Evolutionary conservation across 2,888 invertebrate species (phyloP), one percentile per base, ranked within the genome.

Genomic region (Zelleria hepariella): DNA sequence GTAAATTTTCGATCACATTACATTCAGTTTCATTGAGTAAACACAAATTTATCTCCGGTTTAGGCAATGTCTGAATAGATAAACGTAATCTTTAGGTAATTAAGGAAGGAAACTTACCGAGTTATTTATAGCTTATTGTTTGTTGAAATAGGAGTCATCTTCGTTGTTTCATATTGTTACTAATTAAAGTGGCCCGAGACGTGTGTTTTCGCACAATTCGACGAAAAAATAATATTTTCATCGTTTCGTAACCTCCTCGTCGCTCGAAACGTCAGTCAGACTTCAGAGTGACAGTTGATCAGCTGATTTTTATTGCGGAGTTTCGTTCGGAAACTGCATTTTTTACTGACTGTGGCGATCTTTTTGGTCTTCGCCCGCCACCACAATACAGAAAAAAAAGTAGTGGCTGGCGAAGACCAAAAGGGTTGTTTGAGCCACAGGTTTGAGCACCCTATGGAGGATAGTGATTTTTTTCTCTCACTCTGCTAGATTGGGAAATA

Each of bases 91-190:
- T 26, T 5, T n/a, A 24, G 8, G 25, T 5, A 54, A 25, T 4
- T 25, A 54, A 25, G 1, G 18, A 15, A 24, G 25, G 26, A 7
- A 24, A 25, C 54, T 54, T 54, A 54, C 54, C 25, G 25, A 23
- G 51, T 23, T 51, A 7, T 23, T 21, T 20, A 51, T 25, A 18
- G 6, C 7, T 26, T 15, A 18, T 54, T 10, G 24, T 18, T 15
- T 25, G 5, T n/a, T 54, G 18, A 54, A 6, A 2, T 25, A 21
- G 21, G 18, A 68, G 63, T 73, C 74, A 76, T 75, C 69, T 74
- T 65, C 62, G 64, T 59, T 63, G 65, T 65, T 69, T 66, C 65
- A 61, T 42, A 23, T n/a, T 53, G 20, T 65, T 65, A 65, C 57
- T 62, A 64, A 61, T 54, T 65, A 62, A 58, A 62, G 59, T 59